Evolutionary conservation across 2,113 vertebrate species (phyloP), one percentile per base, ranked within the genome.

Genomic region (Sorex fumeus): DNA sequence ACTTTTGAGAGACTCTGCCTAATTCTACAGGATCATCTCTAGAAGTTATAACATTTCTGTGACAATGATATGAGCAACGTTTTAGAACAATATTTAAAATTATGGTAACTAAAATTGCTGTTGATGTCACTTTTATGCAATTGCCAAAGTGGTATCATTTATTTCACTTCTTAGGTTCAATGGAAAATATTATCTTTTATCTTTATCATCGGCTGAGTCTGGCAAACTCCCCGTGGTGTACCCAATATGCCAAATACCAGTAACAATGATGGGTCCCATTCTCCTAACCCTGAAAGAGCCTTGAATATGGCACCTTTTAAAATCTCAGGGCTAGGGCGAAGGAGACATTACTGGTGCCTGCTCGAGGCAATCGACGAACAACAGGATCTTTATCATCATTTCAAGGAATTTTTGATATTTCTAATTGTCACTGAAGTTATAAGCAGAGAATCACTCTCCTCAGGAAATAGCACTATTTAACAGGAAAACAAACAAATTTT

Each of bases 311-410:
- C n/a, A n/a, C n/a, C n/a, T n/a, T n/a, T n/a, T n/a, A n/a, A n/a
- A n/a, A n/a, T n/a, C n/a, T n/a, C n/a, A n/a, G n/a, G n/a, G n/a
- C n/a, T n/a, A n/a, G n/a, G n/a, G n/a, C n/a, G n/a, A n/a, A n/a
- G n/a, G n/a, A n/a, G n/a, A n/a, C n/a, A n/a, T n/a, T n/a, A n/a
- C n/a, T n/a, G n/a, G n/a, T n/a, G n/a, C n/a, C n/a, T n/a, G n/a
- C n/a, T n/a, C n/a, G n/a, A n/a, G n/a, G n/a, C n/a, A n/a, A n/a
- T n/a, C n/a, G n/a, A n/a, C n/a, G n/a, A n/a, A n/a, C n/a, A n/a
- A n/a, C n/a, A n/a, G n/a, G n/a, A 88, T 91, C 25, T 82, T 32
- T 83, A n/a, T 11, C 23, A 53, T 80, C 11, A 72, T 90, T 89
- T 72, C 71, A 40, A 72, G 34, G 12, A 15, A 70, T 81, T 86